Base-by-base conservation (phyloP, 2,113 vertebrate species). In the Dicaeum eximium region DNA sequence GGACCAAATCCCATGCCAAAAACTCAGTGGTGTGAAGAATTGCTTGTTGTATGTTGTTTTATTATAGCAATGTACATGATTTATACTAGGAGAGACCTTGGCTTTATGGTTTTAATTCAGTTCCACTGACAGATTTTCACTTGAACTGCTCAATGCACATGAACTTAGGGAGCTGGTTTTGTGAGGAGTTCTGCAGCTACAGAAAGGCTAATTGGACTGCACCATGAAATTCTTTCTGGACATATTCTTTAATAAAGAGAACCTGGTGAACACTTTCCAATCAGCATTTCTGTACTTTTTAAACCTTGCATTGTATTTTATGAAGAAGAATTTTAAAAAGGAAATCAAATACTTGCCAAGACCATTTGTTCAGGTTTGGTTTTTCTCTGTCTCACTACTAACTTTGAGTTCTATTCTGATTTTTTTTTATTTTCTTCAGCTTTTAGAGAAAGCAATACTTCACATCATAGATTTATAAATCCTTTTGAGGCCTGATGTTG, bases 21-120 rank as follows among this genome's bases (percentile, higher is more conserved):
- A 95, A 80, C 54, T 81, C 86, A 93, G 47, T n/a, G 44, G 65
- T 80, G 69, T 95, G 86, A 96, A 92, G 88, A 94, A 95, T 71
- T 93, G 64, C 57, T 93, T 94, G 86, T 64, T 96, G 74, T 16
- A 11, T 72, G 80, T 95, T 95, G 75, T 5, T 96, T 93, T 93
- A 92, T 92, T 90, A 88, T 60, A 90, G 85, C 54, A 86, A 54
- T 91, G 75, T 82, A 80, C n/a, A 27, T 83, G 85, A 93, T 96
- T 96, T 93, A 88, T 88, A 37, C 12, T 9, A 71, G 67, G 13
- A 86, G 40, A 92, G 80, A 79, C 85, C 88, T 88, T 84, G 60
- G 48, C 40, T 92, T 40, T 84, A 45, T 47, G 64, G 56, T 86
- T 96, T 95, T 96, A 90, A 94, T 90, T 94, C 85, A 88, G 81